Conservation (phyloP, 2,113 vertebrate genomes). For the Genyomyrus donnyi region DNA sequence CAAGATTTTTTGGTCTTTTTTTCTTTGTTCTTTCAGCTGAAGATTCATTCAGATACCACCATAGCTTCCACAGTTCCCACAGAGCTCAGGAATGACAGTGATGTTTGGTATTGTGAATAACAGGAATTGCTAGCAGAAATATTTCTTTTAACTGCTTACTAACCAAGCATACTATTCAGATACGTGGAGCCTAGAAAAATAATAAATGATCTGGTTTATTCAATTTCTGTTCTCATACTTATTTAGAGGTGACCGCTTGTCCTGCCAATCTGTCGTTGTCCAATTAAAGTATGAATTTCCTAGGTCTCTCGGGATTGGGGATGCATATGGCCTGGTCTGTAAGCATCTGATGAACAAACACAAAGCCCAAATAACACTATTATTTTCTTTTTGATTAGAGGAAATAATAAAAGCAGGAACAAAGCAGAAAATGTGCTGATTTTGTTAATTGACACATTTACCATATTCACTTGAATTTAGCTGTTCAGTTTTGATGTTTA, state of each 20-base stretch:
- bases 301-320: background rate
- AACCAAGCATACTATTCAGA: background rate
- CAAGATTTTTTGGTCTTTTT: background rate
- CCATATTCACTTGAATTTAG: background rate
- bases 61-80: background rate
- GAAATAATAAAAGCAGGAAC: background rate
- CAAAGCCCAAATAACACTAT: background rate
- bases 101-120: background rate
- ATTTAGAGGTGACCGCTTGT: background rate
- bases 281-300: background rate
- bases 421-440: background rate
- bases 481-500: background rate
- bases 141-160: background rate
- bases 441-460: background rate
- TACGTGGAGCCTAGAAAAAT: background rate
- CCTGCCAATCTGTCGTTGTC: background rate
- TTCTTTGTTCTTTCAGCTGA: background rate
- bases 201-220: background rate
- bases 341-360: background rate
- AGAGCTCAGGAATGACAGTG: background rate
- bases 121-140: background rate
- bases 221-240: background rate
- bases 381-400: background rate
- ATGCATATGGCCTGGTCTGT: background rate
- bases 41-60: background rate